Evolutionary conservation across 2,797 vertebrate species (phyloP).

Genomic region (Alosa sapidissima): DNA sequence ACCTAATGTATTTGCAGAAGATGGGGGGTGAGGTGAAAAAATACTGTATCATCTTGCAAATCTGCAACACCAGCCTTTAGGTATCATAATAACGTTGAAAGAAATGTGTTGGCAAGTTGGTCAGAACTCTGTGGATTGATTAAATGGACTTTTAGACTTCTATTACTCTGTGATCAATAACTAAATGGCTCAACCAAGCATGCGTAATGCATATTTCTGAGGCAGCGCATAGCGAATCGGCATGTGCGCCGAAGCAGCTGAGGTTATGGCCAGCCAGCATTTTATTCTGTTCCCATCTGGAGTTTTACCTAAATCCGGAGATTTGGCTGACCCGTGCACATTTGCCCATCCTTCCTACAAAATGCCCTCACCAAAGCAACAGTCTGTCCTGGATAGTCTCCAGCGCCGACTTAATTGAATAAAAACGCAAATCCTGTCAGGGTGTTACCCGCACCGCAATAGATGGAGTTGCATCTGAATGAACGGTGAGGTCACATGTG

Average conservation of each 20-base stretch:
- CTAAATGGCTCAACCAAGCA: background rate
- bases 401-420: constrained; percentile 54
- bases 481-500: background rate
- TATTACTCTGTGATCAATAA: constrained; percentile 3
- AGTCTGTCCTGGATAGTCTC: constrained; percentile 61
- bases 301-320: constrained; percentile 57
- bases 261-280: background rate
- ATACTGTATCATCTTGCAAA: background rate
- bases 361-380: constrained; percentile 57
- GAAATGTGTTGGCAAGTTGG: background rate
- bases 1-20: background rate
- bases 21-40: background rate
- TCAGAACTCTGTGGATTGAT: background rate
- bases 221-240: background rate
- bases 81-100: background rate
- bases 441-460: constrained; percentile 25
- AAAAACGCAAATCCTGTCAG: constrained; percentile 44
- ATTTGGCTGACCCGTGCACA: constrained; percentile 58
- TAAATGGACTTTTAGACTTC: background rate
- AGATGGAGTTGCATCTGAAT: background rate
- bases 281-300: constrained; percentile 59
- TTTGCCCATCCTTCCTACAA: constrained; percentile 50
- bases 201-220: constrained; percentile 40
- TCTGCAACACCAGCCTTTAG: background rate
- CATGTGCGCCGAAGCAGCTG: background rate